Evolutionary conservation across 2,113 vertebrate species (phyloP).

Genomic region (Pelobates fuscus): DNA sequence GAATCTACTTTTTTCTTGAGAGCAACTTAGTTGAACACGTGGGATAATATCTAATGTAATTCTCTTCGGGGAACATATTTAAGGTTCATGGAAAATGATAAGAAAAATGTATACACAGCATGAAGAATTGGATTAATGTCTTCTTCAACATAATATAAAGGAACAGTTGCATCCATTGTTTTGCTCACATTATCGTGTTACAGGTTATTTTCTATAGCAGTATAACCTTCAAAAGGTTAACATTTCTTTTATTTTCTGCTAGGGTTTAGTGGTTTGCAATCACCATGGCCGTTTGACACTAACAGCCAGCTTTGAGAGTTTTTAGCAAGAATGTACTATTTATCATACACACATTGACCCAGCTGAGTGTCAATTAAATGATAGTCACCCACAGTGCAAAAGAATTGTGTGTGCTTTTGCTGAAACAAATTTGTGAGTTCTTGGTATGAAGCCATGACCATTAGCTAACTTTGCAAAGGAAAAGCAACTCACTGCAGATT

Average conservation of each 20-base stretch:
- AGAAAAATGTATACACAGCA: too few relatives aligned
- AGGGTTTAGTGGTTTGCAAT: conserved; percentile 22
- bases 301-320: conserved; percentile 35
- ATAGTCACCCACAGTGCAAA: conserved; percentile 46
- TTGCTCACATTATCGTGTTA: neutral
- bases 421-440: conserved; percentile 50
- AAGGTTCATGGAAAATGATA: too few relatives aligned
- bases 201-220: conserved; percentile 1
- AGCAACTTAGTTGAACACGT: too few relatives aligned
- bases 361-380: conserved; percentile 34
- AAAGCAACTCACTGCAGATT: conserved; percentile 47
- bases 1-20: too few relatives aligned
- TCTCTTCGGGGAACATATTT: too few relatives aligned
- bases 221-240: conserved; percentile 38
- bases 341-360: conserved; percentile 37
- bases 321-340: conserved; percentile 36
- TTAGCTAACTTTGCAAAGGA: conserved; percentile 46
- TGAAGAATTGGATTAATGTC: too few relatives aligned
- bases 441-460: conserved; percentile 46
- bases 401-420: conserved; percentile 25
- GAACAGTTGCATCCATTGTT: too few relatives aligned
- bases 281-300: conserved; percentile 23
- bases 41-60: too few relatives aligned
- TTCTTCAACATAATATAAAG: too few relatives aligned
- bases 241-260: neutral